Percentiles rank a stretch among this genome's conserved stretches.
Evolutionary conservation across 2,113 vertebrate species (phyloP).

Genomic region (Trogon melanurus): DNA sequence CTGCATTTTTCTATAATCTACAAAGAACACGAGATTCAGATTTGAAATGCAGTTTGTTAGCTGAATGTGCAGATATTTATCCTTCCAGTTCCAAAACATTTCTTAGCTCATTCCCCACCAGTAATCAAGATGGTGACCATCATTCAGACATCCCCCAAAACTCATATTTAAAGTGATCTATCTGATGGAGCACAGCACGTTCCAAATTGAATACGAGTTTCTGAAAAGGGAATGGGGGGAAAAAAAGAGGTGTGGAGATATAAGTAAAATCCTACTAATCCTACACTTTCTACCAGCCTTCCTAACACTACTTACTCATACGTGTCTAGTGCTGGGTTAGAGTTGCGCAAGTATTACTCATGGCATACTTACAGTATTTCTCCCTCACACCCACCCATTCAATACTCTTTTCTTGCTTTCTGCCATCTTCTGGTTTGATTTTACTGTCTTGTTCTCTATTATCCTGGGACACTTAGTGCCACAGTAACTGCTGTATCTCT

Average conservation of each 20-base stretch:
- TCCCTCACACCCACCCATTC: accelerated
- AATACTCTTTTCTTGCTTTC: background rate
- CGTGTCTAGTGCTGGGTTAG: accelerated
- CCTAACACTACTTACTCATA: background rate
- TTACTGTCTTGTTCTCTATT: background rate
- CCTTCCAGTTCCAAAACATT: background rate
- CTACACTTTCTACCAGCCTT: background rate
- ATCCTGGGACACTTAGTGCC: background rate
- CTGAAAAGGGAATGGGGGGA: background rate
- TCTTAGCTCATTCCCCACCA: background rate
- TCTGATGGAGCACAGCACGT: background rate
- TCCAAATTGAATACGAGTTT: background rate
- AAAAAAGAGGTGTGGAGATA: accelerated
- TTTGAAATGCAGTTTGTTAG: background rate
- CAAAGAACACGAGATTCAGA: background rate
- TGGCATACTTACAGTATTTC: background rate
- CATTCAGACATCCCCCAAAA: background rate
- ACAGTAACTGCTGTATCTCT: background rate
- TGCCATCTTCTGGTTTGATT: background rate
- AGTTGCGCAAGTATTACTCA: background rate
- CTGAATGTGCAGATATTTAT: background rate
- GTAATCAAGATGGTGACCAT: background rate
- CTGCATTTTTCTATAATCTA: background rate
- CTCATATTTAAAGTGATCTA: background rate
- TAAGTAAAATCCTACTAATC: background rate